A percentile compares a stretch with the other conserved stretches of the same genome.
Evolutionary conservation across 2,888 invertebrate genomes (phyloP).

Genomic region (Metopia argyrocephala): DNA sequence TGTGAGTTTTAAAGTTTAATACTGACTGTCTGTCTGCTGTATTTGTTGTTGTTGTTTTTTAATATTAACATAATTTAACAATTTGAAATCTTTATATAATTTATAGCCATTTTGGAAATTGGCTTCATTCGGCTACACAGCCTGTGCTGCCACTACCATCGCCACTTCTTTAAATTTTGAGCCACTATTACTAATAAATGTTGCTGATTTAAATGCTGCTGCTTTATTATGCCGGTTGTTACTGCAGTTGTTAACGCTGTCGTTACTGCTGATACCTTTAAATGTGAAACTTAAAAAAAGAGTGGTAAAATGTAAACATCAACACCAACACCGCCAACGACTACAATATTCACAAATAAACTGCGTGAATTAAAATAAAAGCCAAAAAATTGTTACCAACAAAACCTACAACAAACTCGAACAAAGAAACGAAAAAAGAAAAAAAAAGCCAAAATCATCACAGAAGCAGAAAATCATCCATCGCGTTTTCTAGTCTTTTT

Average conservation of each 20-base stretch:
- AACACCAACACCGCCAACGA: constrained; percentile 29
- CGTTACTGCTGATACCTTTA: constrained; percentile 19
- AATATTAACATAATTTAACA: constrained; percentile 63
- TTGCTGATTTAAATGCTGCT: constrained; percentile 13
- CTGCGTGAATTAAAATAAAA: constrained; percentile 10
- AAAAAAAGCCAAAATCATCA: constrained; percentile 26
- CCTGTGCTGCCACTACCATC: background rate
- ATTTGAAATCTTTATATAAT: constrained; percentile 54
- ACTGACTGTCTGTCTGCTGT: background rate
- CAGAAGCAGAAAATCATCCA: constrained; percentile 38
- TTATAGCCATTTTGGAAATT: constrained; percentile 4
- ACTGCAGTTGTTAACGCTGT: constrained; percentile 25
- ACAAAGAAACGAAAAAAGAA: constrained; percentile 28
- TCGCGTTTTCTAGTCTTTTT: constrained; percentile 26
- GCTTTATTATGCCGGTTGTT: background rate
- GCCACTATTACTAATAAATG: too few species aligned
- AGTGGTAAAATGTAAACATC: constrained; percentile 29
- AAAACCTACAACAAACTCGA: background rate
- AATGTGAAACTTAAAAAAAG: constrained; percentile 33
- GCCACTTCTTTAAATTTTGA: too few species aligned
- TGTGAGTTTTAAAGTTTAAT: background rate
- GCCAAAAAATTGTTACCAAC: background rate
- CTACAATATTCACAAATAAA: constrained; percentile 22
- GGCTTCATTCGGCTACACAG: background rate
- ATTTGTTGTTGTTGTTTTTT: background rate